Evolutionary conservation across 2,113 vertebrate genomes (phyloP), one percentile per base, ranked within the genome.

Genomic region (Chamaetylas fuelleborni): DNA sequence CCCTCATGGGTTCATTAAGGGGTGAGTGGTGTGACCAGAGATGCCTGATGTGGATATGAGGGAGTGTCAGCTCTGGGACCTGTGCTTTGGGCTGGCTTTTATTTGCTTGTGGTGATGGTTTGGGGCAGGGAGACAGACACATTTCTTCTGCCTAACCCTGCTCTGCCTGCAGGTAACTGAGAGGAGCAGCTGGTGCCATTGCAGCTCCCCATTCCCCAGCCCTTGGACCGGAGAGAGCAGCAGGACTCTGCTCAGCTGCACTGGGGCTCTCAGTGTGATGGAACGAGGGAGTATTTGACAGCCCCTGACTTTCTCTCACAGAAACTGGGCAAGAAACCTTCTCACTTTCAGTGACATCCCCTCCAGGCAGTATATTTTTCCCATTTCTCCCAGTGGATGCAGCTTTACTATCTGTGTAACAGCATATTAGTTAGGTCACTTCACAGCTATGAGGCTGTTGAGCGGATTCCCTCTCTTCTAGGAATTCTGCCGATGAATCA

Each of bases 401-500:
- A 87, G 78, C 82, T 83, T 94, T 88, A 64, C 71, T 90, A 9
- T 77, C 85, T 57, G 54, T 29, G 5, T 71, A 70, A 78, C 87
- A 54, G 25, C 60, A 3, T 9, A 26, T 70, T 86, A 66, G 60
- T 95, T 83, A 94, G 85, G 94, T 93, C 95, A 96, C 76, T 82
- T 94, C 90, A 50, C 94, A 90, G 88, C 76, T 93, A 92, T 88
- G 92, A 93, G 93, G 86, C 90, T 23, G 70, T 84, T 93, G 90
- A 74, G 72, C 1, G 19, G 92, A 80, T 95, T 95, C 93, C 53
- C 82, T 90, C 90, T 83, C 88, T 94, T 95, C 80, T 57, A 95
- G 92, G 95, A 96, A 92, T 93, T 93, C 76, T 83, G 64, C 76
- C 4, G 73, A 88, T 95, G 96, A 96, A 90, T 96, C 95, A 93